These are phyloP conservation scores for Florisuga fusca DNA, from an alignment of 2,797 vertebrate genomes.

Conservation along the genomic window DNA sequence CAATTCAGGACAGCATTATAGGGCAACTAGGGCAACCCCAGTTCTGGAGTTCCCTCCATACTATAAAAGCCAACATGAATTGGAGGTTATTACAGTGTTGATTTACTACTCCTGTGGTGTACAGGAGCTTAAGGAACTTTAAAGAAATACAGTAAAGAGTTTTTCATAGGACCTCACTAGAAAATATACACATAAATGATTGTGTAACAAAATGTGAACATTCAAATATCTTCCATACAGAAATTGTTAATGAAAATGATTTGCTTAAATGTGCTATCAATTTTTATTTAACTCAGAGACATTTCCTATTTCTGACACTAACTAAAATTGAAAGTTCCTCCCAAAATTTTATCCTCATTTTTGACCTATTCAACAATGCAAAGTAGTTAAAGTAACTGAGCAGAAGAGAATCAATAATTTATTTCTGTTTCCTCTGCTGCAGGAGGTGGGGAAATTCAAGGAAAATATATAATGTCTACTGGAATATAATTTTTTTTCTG, in stretches of 20 bases:
- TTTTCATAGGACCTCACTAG: neutral
- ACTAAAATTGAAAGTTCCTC: neutral
- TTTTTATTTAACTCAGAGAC: neutral
- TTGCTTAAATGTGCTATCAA: neutral
- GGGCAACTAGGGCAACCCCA: rapidly evolving
- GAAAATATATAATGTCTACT: neutral
- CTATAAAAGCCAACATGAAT: neutral
- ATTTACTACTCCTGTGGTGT: neutral
- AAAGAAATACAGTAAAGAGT: neutral
- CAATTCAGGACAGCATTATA: neutral
- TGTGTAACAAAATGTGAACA: neutral
- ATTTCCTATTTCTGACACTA: neutral
- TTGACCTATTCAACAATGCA: neutral
- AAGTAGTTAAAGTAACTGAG: neutral
- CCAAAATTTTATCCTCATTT: neutral
- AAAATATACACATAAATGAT: neutral
- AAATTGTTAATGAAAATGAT: neutral
- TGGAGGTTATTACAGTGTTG: neutral
- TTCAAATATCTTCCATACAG: neutral
- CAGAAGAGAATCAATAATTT: neutral
- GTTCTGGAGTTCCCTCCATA: neutral
- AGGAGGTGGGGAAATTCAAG: neutral
- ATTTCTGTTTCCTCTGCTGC: neutral
- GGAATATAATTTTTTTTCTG: neutral
- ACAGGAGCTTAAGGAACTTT: neutral